These are phyloP conservation scores for Ceratina calcarata DNA, from an alignment of 1,140 invertebrate species.

Conservation along the genomic window DNA sequence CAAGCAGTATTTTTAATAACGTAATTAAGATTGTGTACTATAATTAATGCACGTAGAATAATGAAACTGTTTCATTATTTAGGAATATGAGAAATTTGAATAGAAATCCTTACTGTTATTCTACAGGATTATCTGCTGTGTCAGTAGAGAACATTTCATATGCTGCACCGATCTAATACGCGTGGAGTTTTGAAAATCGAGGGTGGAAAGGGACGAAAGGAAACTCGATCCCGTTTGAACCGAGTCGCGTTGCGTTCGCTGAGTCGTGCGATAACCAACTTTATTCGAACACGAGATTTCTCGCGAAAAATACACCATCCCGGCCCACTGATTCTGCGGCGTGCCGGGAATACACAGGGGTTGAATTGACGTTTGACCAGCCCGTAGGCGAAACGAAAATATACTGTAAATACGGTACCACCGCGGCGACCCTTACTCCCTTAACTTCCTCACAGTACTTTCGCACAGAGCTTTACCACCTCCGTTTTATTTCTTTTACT, in stretches of 20 bases:
- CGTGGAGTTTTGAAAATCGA: background rate
- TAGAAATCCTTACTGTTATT: too few species aligned
- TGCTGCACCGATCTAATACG: too few species aligned
- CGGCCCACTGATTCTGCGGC: conserved; percentile 54
- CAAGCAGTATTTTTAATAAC: too few species aligned
- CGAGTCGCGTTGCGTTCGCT: conserved; percentile 55
- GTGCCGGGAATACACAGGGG: conserved; percentile 64
- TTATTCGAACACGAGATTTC: conserved; percentile 69
- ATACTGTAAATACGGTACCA: conserved; percentile 25
- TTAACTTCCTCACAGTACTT: background rate
- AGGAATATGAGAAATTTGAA: too few species aligned
- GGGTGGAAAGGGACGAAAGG: background rate
- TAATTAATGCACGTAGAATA: too few species aligned
- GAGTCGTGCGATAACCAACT: conserved; percentile 58
- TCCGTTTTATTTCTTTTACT: conserved; percentile 31
- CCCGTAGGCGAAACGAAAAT: conserved; percentile 30
- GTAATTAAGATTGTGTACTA: too few species aligned
- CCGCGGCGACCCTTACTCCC: background rate
- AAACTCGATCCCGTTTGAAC: conserved; percentile 15
- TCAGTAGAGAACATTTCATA: too few species aligned
- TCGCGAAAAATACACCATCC: conserved; percentile 67
- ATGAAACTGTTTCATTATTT: too few species aligned
- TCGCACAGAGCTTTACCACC: background rate
- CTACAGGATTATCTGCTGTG: too few species aligned
- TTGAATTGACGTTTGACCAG: conserved; percentile 50